phyloP scores from a whole-genome alignment of 2,888 invertebrate species.

The Lapara coniferarum region DNA sequence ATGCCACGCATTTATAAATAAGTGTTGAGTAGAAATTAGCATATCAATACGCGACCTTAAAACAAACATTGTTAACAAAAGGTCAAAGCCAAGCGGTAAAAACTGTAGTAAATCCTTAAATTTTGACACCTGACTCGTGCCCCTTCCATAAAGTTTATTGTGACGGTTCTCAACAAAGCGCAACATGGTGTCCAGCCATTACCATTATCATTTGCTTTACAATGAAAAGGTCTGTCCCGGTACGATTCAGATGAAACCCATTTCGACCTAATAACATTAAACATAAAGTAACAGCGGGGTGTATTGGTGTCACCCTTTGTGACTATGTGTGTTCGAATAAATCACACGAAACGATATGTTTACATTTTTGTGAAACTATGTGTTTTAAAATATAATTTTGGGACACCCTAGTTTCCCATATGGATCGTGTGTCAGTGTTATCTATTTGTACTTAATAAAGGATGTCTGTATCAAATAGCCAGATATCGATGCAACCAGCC shows the following conservation, averaged over 20 bases:
- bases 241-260: slow-evolving; percentile 69
- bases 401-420: neutral
- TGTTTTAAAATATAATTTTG: neutral
- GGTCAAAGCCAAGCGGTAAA: slow-evolving; percentile 15
- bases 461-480: too few relatives aligned
- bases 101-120: slow-evolving; percentile 26
- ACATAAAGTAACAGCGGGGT: slow-evolving; percentile 79
- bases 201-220: slow-evolving; percentile 79
- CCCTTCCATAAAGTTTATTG: slow-evolving; percentile 48
- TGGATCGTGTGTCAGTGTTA: neutral
- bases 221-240: slow-evolving; percentile 70
- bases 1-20: neutral
- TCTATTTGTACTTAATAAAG: too few relatives aligned
- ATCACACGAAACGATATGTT: slow-evolving; percentile 34
- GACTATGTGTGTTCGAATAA: slow-evolving; percentile 56
- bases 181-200: slow-evolving; percentile 75
- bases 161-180: slow-evolving; percentile 59
- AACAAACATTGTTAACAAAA: slow-evolving; percentile 17
- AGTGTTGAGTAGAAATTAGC: too few relatives aligned
- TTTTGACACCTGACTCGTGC: slow-evolving; percentile 36
- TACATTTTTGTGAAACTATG: slow-evolving; percentile 21
- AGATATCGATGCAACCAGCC: too few relatives aligned
- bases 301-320: slow-evolving; percentile 77
- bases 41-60: neutral
- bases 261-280: slow-evolving; percentile 75